Percentiles rank a stretch among this genome's conserved stretches.
Evolutionary conservation across 2,888 invertebrate genomes (phyloP).

Genomic region (Eustalomyia histrio): DNA sequence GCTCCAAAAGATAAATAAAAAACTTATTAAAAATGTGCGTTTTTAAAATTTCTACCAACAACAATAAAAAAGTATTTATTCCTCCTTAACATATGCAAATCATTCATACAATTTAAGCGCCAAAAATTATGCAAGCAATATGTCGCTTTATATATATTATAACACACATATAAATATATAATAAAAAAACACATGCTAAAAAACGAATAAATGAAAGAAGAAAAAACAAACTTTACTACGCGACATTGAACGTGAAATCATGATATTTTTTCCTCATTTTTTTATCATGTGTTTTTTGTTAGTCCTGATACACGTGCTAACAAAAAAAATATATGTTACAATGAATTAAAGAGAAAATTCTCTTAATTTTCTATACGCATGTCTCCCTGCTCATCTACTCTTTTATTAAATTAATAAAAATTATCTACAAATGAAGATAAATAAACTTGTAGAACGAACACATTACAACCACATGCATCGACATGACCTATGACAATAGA

Average conservation of each 20-base stretch:
- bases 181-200: slow-evolving; percentile 58
- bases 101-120: slow-evolving; percentile 60
- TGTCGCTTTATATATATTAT: slow-evolving; percentile 13
- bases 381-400: slow-evolving; percentile 7
- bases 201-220: slow-evolving; percentile 55
- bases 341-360: slow-evolving; percentile 37
- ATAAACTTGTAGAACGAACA: slow-evolving; percentile 50
- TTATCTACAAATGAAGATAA: slow-evolving; percentile 54
- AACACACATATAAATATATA: slow-evolving; percentile 23
- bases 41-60: neutral
- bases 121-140: slow-evolving; percentile 67
- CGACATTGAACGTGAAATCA: slow-evolving; percentile 66
- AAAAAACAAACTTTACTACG: slow-evolving; percentile 56
- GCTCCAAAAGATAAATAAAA: too few species aligned
- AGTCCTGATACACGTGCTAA: slow-evolving; percentile 54
- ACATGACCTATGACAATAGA: slow-evolving; percentile 63
- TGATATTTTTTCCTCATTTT: slow-evolving; percentile 48
- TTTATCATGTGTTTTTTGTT: slow-evolving; percentile 51
- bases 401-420: slow-evolving; percentile 16
- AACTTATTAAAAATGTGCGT: too few species aligned
- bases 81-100: slow-evolving; percentile 49
- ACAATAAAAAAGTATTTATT: neutral
- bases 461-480: slow-evolving; percentile 12
- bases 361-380: slow-evolving; percentile 26
- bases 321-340: neutral